These are phyloP conservation scores for Campoletis raptor DNA, from an alignment of 2,888 invertebrate species.

Conservation along the genomic window DNA sequence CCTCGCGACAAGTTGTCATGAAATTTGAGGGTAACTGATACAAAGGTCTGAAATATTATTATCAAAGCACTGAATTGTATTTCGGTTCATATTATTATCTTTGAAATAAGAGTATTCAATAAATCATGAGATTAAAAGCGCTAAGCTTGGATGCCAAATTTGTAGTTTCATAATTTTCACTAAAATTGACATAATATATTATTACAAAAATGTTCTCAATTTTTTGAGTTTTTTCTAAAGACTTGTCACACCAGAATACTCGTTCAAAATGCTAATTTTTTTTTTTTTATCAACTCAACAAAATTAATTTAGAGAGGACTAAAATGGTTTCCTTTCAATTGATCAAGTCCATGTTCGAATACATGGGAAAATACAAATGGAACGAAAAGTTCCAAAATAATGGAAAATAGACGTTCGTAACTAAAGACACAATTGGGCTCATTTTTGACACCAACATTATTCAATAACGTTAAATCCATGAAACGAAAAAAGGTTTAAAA, in stretches of 20 bases:
- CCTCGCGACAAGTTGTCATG: neutral
- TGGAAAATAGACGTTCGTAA: too few species aligned
- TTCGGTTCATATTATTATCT: neutral
- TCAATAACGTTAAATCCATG: neutral
- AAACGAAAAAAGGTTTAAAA: neutral
- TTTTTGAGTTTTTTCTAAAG: too few species aligned
- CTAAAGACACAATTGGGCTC: too few species aligned
- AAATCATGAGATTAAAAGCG: neutral
- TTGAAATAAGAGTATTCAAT: neutral
- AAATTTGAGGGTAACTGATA: slow-evolving; percentile 10
- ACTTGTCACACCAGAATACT: too few species aligned
- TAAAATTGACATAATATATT: neutral
- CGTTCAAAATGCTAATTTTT: neutral
- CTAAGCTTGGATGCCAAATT: neutral
- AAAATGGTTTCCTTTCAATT: neutral
- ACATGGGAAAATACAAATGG: neutral
- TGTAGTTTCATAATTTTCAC: neutral
- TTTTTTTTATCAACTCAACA: neutral
- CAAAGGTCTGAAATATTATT: neutral
- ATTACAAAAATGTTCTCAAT: neutral
- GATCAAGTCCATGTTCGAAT: neutral
- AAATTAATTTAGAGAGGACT: neutral
- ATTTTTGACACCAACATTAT: too few species aligned
- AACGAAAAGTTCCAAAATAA: too few species aligned
- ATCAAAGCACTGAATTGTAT: neutral